Conservation (phyloP, 1,140 invertebrate genomes). For the Ephestia elutella region DNA sequence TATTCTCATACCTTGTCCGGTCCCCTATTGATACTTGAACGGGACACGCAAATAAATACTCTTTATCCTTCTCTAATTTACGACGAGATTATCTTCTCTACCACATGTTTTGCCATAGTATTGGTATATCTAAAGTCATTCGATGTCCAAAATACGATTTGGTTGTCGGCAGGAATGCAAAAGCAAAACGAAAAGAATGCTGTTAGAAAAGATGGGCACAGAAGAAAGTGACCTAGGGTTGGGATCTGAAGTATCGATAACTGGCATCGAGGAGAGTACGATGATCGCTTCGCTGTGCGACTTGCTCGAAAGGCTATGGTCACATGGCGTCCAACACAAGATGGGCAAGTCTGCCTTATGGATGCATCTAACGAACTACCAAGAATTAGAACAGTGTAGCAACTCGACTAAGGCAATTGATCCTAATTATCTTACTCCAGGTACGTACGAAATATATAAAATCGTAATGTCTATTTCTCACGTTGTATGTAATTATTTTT, state of each 20-base stretch:
- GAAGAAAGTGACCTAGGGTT: slow-evolving; percentile 84
- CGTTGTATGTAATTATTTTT: neutral
- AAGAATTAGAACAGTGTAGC: slow-evolving; percentile 89
- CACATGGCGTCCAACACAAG: slow-evolving; percentile 96
- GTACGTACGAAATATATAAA: slow-evolving; percentile 78
- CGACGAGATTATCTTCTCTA: no score
- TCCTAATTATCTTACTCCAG: slow-evolving; percentile 87
- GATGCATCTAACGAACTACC: slow-evolving; percentile 93
- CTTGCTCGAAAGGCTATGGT: slow-evolving; percentile 97
- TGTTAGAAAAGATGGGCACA: slow-evolving; percentile 97
- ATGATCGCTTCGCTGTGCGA: slow-evolving; percentile 98
- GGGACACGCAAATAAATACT: no score
- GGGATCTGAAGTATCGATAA: slow-evolving; percentile 77
- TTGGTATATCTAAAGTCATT: no score
- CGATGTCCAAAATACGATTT: no score
- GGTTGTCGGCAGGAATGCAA: slow-evolving; percentile 83
- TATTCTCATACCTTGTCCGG: no score
- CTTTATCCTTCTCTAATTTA: no score
- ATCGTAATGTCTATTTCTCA: no score
- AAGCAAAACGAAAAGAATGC: slow-evolving; percentile 96
- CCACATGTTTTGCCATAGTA: no score
- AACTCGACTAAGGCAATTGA: slow-evolving; percentile 84
- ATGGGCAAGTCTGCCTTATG: slow-evolving; percentile 96
- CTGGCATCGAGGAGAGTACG: slow-evolving; percentile 95
- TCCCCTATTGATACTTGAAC: no score